These are phyloP conservation scores for Apis dorsata DNA, from an alignment of 1,140 invertebrate genomes.

Conservation along the genomic window DNA sequence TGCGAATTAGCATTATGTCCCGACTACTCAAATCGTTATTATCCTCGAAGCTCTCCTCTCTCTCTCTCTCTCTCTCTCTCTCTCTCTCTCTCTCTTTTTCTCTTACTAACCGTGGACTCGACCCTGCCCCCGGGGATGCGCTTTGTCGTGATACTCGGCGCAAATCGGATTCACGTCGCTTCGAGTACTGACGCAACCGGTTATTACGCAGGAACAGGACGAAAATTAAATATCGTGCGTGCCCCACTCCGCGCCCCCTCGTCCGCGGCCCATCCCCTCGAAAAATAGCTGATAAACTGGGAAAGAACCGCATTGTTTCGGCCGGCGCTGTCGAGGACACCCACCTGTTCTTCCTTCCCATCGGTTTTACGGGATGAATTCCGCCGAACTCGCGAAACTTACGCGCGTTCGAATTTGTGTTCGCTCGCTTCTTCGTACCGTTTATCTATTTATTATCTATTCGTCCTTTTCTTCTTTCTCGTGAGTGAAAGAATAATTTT, in stretches of 20 bases:
- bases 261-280: not conserved
- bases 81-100: too few relatives aligned
- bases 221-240: conserved; percentile 66
- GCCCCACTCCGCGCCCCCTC: conserved; percentile 9
- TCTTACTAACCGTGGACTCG: not conserved
- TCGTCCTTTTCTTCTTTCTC: too few relatives aligned
- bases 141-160: conserved; percentile 64
- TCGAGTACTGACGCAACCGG: conserved; percentile 61
- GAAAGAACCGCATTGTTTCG: conserved; percentile 53
- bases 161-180: conserved; percentile 67
- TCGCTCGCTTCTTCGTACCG: too few relatives aligned
- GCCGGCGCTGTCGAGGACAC: not conserved
- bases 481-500: too few relatives aligned
- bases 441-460: too few relatives aligned
- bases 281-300: conserved; percentile 61
- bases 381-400: not conserved
- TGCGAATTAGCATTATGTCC: conserved; percentile 73
- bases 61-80: too few relatives aligned
- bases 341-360: not conserved
- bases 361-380: not conserved
- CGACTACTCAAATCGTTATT: conserved; percentile 73
- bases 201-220: conserved; percentile 62
- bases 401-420: too few relatives aligned
- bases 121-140: conserved; percentile 59
- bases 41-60: conserved; percentile 57